Evolutionary conservation across 1,140 invertebrate genomes (phyloP), one percentile per base, ranked within the genome.

Genomic region (Conus ventricosus): DNA sequence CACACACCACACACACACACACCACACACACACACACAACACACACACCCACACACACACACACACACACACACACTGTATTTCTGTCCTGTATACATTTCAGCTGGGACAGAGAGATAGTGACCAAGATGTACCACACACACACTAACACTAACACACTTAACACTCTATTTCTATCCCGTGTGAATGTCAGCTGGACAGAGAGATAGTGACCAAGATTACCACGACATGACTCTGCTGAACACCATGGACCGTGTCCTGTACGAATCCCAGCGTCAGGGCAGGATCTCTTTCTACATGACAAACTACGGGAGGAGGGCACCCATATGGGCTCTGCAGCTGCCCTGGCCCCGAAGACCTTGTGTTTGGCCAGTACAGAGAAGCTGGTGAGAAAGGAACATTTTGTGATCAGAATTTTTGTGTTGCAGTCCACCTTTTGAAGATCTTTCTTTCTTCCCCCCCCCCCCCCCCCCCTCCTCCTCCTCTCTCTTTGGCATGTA

Each of bases 261-360:
- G 67, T 99, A 99, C 93, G 99, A 99, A 95, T 99, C 98, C 89
- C 99, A 99, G 95, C 96, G 99, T 91, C 99, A 99, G 96, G 99
- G 99, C 0, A 96, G 99, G 85, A 99, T 99, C 92, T 99, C 99
- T 0, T 99, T 99, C n/a, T 99, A 99, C n/a, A 99, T 99, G 99
- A 99, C 99, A 0, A 99, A 98, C 95, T 98, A 97, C 93, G 99
- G 0, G 99, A 99, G 96, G 99, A 99, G 96, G 99, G 98, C 0
- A 97, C 97, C 27, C 97, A 97, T 91, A 97, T 99, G 92, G 99
- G 99, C 1, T 99, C 98, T 91, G 99, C 99, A 4, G 98, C 99
- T 17, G 99, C 98, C n/a, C 95, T 99, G 11, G 95, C 97, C 85
- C 96, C 17, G 95, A 97, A n/a, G 99, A 99, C 96, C 91, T 98